Percentiles rank a stretch among this genome's conserved stretches.
These are phyloP conservation scores for Enteromius argenteus DNA, from an alignment of 2,797 vertebrate genomes.

Conservation along the genomic window DNA sequence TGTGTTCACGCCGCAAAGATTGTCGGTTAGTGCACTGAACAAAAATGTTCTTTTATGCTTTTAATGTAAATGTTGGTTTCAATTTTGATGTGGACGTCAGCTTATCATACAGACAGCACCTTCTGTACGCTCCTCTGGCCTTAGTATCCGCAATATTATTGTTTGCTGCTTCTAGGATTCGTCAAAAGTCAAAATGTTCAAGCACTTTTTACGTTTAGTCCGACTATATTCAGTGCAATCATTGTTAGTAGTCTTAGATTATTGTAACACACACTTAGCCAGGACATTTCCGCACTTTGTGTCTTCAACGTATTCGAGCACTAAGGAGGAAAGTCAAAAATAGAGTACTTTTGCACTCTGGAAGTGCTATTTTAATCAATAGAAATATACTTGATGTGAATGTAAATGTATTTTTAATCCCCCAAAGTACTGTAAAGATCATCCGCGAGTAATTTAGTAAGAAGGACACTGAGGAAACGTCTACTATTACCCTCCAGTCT, in stretches of 20 bases:
- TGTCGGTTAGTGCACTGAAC: conserved; percentile 19
- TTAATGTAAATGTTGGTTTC: conserved; percentile 49
- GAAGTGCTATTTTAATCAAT: conserved; percentile 58
- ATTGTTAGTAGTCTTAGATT: conserved; percentile 33
- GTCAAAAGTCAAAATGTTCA: conserved; percentile 37
- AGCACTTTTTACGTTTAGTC: conserved; percentile 35
- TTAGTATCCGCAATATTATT: conserved; percentile 43
- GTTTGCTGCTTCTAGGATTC: conserved; percentile 54
- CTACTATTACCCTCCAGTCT: conserved; percentile 46
- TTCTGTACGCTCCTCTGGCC: conserved; percentile 44
- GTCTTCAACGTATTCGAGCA: conserved; percentile 44
- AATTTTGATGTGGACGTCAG: conserved; percentile 26
- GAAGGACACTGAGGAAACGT: conserved; percentile 44
- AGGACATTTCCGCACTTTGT: conserved; percentile 38
- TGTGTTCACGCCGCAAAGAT: conserved; percentile 27
- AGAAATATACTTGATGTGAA: conserved; percentile 60
- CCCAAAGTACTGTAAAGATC: conserved; percentile 39
- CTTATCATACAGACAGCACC: conserved; percentile 31
- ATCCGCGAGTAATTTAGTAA: conserved; percentile 25
- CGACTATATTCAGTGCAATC: conserved; percentile 29
- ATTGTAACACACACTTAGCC: conserved; percentile 19
- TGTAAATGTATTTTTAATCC: conserved; percentile 55
- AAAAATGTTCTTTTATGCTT: conserved; percentile 19
- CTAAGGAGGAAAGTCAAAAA: conserved; percentile 14
- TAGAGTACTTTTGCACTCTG: conserved; percentile 50